phyloP scores from a whole-genome alignment of 2,888 invertebrate species.

The Embidobia sp. region DNA sequence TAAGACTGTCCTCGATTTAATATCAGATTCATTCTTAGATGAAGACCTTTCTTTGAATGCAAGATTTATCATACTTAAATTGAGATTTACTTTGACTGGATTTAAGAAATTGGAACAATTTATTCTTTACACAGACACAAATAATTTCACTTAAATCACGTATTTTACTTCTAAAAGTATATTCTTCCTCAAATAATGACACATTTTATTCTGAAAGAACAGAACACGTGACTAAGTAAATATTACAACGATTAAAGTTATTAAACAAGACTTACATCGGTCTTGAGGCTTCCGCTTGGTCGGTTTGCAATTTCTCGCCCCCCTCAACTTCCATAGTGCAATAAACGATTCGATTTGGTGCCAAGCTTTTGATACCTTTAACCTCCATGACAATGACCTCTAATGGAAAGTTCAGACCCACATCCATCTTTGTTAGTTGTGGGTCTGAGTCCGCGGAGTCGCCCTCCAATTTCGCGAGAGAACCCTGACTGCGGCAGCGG shows the following conservation, averaged over 20 bases:
- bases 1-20: too few relatives aligned
- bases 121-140: too few relatives aligned
- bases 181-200: too few relatives aligned
- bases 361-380: conserved; percentile 97
- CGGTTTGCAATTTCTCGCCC: conserved; percentile 99
- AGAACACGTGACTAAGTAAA: too few relatives aligned
- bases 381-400: conserved; percentile 99
- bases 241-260: conserved; percentile 8
- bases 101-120: too few relatives aligned
- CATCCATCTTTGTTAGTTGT: conserved; percentile 98
- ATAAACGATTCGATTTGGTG: conserved; percentile 98
- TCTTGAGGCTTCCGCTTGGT: conserved; percentile 99
- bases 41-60: too few relatives aligned
- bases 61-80: too few relatives aligned
- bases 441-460: conserved; percentile 98
- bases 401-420: conserved; percentile 97
- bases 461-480: conserved; percentile 95
- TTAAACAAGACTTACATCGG: conserved; percentile 97
- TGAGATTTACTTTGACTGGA: too few relatives aligned
- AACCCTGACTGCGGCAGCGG: conserved; percentile 89
- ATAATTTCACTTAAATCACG: too few relatives aligned
- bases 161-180: too few relatives aligned
- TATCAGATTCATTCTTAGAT: too few relatives aligned
- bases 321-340: conserved; percentile 99
- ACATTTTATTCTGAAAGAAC: too few relatives aligned